Evolutionary conservation across 2,888 invertebrate genomes (phyloP).

Genomic region (Pseudanteris insignis): DNA sequence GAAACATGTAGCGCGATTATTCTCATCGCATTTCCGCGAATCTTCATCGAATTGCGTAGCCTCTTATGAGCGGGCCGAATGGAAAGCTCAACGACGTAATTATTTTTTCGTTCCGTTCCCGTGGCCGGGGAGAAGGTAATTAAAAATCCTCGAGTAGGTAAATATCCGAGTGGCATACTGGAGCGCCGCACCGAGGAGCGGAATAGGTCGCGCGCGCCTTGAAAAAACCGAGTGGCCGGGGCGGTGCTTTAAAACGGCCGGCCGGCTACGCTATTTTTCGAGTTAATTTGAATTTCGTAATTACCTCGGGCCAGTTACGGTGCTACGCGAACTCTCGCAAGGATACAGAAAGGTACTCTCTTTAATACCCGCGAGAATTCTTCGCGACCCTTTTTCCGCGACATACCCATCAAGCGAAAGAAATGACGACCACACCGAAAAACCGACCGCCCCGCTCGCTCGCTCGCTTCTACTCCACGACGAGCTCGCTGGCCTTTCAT

Average conservation of each 20-base stretch:
- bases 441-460: too few relatives aligned
- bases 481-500: slow-evolving; percentile 29
- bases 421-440: slow-evolving; percentile 36
- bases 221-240: slow-evolving; percentile 51
- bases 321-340: slow-evolving; percentile 53
- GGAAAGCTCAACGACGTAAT: slow-evolving; percentile 50
- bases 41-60: slow-evolving; percentile 44
- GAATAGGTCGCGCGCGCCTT: slow-evolving; percentile 61
- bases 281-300: slow-evolving; percentile 67
- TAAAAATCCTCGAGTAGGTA: slow-evolving; percentile 66
- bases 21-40: slow-evolving; percentile 32
- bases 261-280: slow-evolving; percentile 63
- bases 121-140: slow-evolving; percentile 56
- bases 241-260: slow-evolving; percentile 62
- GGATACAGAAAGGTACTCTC: slow-evolving; percentile 61
- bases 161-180: slow-evolving; percentile 63
- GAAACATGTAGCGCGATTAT: slow-evolving; percentile 32
- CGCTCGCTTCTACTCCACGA: slow-evolving; percentile 24
- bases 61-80: slow-evolving; percentile 47
- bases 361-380: slow-evolving; percentile 62
- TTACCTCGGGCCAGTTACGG: slow-evolving; percentile 59
- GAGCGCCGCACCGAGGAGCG: slow-evolving; percentile 51
- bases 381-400: slow-evolving; percentile 46
- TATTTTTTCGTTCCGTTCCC: slow-evolving; percentile 47
- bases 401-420: slow-evolving; percentile 42